Conservation (phyloP, 1,140 invertebrate genomes). For the Grapholita molesta region DNA sequence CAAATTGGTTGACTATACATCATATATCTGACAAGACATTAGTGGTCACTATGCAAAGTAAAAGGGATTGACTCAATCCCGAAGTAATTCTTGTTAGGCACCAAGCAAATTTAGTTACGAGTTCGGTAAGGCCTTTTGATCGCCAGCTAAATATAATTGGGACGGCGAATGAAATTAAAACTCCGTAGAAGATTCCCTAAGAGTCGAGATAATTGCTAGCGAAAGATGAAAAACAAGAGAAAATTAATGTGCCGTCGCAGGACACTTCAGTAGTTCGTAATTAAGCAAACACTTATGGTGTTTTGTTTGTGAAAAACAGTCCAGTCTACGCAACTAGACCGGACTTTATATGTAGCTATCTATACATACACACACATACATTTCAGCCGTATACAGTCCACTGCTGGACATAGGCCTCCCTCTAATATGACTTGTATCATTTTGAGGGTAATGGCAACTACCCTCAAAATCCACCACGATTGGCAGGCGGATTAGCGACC, state of each 20-base stretch:
- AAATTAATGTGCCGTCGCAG: constrained; percentile 66
- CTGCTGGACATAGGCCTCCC: too few relatives aligned
- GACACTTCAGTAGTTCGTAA: constrained; percentile 60
- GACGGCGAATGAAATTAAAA: constrained; percentile 51
- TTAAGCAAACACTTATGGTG: constrained; percentile 51
- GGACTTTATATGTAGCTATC: too few relatives aligned
- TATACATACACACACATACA: too few relatives aligned
- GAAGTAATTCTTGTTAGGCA: neutral
- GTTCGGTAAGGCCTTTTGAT: constrained; percentile 12
- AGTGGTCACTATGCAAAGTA: neutral
- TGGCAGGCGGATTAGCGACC: too few relatives aligned
- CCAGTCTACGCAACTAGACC: neutral
- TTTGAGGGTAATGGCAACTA: too few relatives aligned
- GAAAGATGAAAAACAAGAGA: constrained; percentile 61
- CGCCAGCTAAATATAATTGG: constrained; percentile 44
- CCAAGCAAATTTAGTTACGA: neutral
- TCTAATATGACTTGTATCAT: too few relatives aligned
- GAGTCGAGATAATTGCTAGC: constrained; percentile 50
- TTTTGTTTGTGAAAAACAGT: constrained; percentile 43
- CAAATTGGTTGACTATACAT: too few relatives aligned
- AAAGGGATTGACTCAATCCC: neutral
- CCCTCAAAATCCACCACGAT: too few relatives aligned
- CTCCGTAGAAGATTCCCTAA: constrained; percentile 34
- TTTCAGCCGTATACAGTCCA: too few relatives aligned
- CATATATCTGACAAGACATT: neutral